Evolutionary conservation across 2,888 invertebrate species (phyloP).

Genomic region (Tetragonula carbonaria): DNA sequence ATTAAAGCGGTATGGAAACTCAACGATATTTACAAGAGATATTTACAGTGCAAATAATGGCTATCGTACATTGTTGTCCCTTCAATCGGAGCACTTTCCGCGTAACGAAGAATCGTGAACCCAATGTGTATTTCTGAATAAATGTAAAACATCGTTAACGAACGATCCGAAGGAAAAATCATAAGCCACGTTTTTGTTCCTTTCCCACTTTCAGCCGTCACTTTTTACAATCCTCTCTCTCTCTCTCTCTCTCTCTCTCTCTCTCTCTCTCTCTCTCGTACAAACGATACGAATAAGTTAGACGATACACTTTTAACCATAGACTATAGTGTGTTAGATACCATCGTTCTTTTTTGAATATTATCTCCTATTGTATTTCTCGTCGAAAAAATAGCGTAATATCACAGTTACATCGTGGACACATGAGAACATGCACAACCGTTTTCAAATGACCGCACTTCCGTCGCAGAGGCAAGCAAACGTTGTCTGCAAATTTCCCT

Average conservation of each 20-base stretch:
- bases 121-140: slow-evolving; percentile 31
- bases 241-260: slow-evolving; percentile 1
- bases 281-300: slow-evolving; percentile 65
- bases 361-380: slow-evolving; percentile 55
- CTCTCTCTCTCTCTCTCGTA: slow-evolving; percentile 12
- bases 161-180: slow-evolving; percentile 23
- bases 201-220: background rate
- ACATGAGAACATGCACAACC: slow-evolving; percentile 75
- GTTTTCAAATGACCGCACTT: background rate
- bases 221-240: slow-evolving; percentile 10
- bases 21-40: slow-evolving; percentile 86
- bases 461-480: no score
- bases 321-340: slow-evolving; percentile 45
- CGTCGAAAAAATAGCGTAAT: slow-evolving; percentile 78
- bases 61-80: slow-evolving; percentile 51
- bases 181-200: slow-evolving; percentile 5
- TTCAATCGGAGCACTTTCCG: slow-evolving; percentile 41
- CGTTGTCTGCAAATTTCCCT: no score
- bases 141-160: slow-evolving; percentile 34
- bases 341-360: slow-evolving; percentile 25
- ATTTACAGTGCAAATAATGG: slow-evolving; percentile 81
- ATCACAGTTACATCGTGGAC: slow-evolving; percentile 83
- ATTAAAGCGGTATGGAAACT: slow-evolving; percentile 87
- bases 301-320: slow-evolving; percentile 47
- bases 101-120: slow-evolving; percentile 42